Percentiles rank a stretch among this genome's conserved stretches.
These are phyloP conservation scores for Egretta garzetta DNA, from an alignment of 2,113 vertebrate genomes.

Conservation along the genomic window DNA sequence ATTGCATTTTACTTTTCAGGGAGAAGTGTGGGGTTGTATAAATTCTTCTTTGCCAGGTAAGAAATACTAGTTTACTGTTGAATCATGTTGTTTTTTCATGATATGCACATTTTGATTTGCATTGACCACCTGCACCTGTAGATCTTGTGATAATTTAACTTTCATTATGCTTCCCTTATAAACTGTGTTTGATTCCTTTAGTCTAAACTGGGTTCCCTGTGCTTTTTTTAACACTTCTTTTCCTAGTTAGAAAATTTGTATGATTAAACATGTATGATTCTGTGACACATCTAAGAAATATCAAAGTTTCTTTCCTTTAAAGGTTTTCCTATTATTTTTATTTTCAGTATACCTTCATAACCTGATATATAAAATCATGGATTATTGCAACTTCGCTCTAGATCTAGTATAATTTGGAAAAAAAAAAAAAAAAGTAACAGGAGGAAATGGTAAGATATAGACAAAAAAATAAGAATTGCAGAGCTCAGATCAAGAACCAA, in stretches of 20 bases:
- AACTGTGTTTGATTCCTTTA: background rate
- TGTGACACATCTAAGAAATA: background rate
- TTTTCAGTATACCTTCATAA: background rate
- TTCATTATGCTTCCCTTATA: background rate
- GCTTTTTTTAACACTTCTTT: background rate
- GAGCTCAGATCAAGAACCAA: background rate
- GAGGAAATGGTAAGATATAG: background rate
- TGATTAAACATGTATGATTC: background rate
- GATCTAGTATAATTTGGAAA: background rate
- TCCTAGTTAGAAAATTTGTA: background rate
- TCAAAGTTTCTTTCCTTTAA: background rate
- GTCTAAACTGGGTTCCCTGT: background rate
- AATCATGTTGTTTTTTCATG: background rate
- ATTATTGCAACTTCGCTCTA: background rate
- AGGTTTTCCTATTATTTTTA: background rate
- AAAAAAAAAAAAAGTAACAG: background rate
- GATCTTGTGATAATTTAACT: background rate
- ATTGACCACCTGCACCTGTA: background rate
- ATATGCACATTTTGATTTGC: background rate
- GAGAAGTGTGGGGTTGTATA: conserved; percentile 95
- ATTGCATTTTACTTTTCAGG: conserved; percentile 77
- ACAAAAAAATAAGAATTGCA: background rate
- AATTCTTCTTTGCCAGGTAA: conserved; percentile 97
- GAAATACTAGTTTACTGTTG: background rate
- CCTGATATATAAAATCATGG: background rate